phyloP scores from a whole-genome alignment of 2,113 vertebrate genomes.

The Grallaria varia region DNA sequence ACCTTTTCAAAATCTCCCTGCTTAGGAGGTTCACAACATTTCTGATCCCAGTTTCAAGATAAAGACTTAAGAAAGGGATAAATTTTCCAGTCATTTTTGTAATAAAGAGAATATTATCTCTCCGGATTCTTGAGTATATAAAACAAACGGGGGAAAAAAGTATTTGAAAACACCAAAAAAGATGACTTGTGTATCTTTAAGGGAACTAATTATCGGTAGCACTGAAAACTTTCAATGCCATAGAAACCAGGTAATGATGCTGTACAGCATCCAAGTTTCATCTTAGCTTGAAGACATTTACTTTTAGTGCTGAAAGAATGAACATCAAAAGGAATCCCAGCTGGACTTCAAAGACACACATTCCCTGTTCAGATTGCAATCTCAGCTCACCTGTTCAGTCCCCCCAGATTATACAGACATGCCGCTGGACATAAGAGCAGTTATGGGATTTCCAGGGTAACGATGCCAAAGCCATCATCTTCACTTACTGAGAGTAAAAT shows the following conservation, averaged over 20 bases:
- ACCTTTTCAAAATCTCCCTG: not conserved
- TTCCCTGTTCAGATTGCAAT: not conserved
- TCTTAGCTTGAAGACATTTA: not conserved
- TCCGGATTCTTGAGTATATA: not conserved
- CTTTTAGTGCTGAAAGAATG: not conserved
- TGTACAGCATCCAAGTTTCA: not conserved
- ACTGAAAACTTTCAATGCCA: not conserved
- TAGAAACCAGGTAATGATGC: not conserved
- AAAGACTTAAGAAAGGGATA: not conserved
- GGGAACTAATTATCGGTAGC: not conserved
- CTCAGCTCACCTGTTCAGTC: not conserved
- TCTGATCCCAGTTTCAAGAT: not conserved
- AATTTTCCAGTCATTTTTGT: not conserved
- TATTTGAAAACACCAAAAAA: not conserved
- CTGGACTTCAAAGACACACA: not conserved
- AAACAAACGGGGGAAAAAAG: fast-evolving
- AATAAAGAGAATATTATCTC: not conserved
- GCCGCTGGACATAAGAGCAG: not conserved
- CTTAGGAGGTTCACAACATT: not conserved
- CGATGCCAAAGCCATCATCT: not conserved
- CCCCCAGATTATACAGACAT: not conserved
- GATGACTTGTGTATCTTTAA: not conserved
- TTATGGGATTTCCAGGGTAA: not conserved
- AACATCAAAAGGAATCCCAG: not conserved
- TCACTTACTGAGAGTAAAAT: not conserved